Conservation (phyloP, 2,888 invertebrate species). For the Eupelmus urozonus region DNA sequence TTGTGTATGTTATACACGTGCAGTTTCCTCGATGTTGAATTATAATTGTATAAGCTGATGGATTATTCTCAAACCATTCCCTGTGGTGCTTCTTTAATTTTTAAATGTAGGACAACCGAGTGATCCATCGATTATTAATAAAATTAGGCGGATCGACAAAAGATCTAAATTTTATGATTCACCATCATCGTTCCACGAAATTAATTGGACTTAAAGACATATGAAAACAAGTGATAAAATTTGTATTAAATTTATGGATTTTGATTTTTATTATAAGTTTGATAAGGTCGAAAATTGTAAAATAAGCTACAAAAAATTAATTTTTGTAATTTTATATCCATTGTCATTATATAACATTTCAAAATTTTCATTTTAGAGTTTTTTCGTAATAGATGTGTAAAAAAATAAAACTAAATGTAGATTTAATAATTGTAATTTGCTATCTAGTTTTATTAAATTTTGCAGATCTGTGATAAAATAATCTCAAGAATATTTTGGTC, state of each 20-base stretch:
- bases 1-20: conserved; percentile 32
- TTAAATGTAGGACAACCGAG: conserved; percentile 31
- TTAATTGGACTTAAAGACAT: conserved; percentile 4
- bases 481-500: too few relatives aligned
- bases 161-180: conserved; percentile 24
- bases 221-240: conserved; percentile 16
- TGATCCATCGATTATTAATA: conserved; percentile 34
- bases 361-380: conserved; percentile 1
- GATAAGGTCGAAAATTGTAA: conserved; percentile 9
- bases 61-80: conserved; percentile 46
- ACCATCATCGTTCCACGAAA: conserved; percentile 21
- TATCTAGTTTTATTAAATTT: too few relatives aligned
- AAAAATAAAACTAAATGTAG: neutral
- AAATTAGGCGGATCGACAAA: conserved; percentile 27
- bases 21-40: conserved; percentile 51
- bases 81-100: conserved; percentile 44
- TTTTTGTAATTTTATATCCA: conserved; percentile 13
- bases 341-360: neutral
- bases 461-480: too few relatives aligned
- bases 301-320: conserved; percentile 20
- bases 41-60: conserved; percentile 29
- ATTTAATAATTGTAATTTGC: too few relatives aligned
- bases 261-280: conserved; percentile 4
- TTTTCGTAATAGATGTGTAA: neutral
- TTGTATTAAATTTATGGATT: conserved; percentile 24